Percentiles rank a stretch among this genome's conserved stretches.
phyloP scores from a whole-genome alignment of 2,113 vertebrate genomes.

The Urocitellus parryii region DNA sequence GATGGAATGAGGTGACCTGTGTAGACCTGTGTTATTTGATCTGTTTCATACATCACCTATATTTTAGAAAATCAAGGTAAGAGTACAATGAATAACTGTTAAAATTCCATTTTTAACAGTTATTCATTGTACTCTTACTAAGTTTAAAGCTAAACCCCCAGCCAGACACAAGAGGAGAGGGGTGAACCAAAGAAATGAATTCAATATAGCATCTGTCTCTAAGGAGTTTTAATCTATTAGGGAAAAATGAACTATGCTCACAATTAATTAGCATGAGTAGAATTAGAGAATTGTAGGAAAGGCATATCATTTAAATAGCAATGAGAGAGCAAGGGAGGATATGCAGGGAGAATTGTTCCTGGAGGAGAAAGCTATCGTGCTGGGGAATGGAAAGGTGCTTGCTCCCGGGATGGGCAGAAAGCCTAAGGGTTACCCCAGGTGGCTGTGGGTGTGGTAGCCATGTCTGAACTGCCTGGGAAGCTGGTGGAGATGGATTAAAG shows the following conservation, averaged over 20 bases:
- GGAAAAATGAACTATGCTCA: constrained; percentile 62
- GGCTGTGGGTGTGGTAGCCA: background rate
- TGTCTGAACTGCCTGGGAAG: background rate
- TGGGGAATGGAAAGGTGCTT: background rate
- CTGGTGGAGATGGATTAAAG: background rate
- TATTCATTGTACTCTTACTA: background rate
- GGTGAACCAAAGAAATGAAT: background rate
- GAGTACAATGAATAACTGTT: too few species aligned
- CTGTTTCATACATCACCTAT: background rate
- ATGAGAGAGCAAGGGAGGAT: background rate
- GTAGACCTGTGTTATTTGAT: background rate
- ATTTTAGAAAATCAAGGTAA: constrained; percentile 32
- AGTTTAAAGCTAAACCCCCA: background rate
- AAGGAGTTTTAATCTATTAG: constrained; percentile 67
- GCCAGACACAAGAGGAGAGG: background rate
- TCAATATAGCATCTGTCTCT: constrained; percentile 56
- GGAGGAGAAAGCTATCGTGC: background rate
- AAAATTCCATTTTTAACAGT: constrained; percentile 31
- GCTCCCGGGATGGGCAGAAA: background rate
- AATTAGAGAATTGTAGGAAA: constrained; percentile 65
- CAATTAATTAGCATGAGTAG: constrained; percentile 70
- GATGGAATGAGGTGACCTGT: background rate
- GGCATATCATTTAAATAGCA: constrained; percentile 54
- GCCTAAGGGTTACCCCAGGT: background rate
- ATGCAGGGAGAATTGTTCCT: background rate